Evolutionary conservation across 1,140 invertebrate species (phyloP), one percentile per base, ranked within the genome.

Genomic region (Trachymyrmex septentrionalis): DNA sequence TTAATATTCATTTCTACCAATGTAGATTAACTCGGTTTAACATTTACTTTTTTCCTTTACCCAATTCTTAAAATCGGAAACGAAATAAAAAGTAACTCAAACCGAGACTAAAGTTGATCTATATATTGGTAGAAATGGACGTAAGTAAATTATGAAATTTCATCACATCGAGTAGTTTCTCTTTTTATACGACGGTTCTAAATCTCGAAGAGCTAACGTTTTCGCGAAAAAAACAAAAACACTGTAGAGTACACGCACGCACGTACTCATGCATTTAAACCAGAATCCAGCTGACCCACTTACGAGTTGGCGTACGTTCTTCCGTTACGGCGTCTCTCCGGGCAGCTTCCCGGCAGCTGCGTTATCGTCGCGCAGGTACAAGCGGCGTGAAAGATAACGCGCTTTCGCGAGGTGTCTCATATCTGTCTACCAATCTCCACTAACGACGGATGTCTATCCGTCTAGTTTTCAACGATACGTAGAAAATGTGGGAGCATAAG

Each of bases 231-330:
- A 63, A 55, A 90, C 86, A 89, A 90, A 87, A 78, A 85, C 38
- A 50, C 6, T 48, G 63, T 50, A n/a, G n/a, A n/a, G n/a, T n/a
- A n/a, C n/a, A 82, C 44, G 59, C 61, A 59, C 78, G 30, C 48
- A 27, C 48, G 21, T 14, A 71, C 16, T 69, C 78, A 48, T 38
- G 48, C 77, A 77, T 59, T 77, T 80, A 85, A 89, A 72, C 38
- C 85, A 89, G 88, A 90, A 89, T 89, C 88, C 88, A 90, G 80
- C 89, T 90, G 88, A 90, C 88, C 89, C 69, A 90, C 85, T 90
- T 87, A 88, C 88, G 59, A 48, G 34, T 21, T 27, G 75, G 63
- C 71, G 72, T 78, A 77, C 84, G 86, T 85, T 90, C 86, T 87
- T 90, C 86, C 85, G 86, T 87, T 75, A 34, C 85, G 67, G 80